Evolutionary conservation across 2,888 invertebrate genomes (phyloP), one percentile per base, ranked within the genome.

Genomic region (Ametastegia equiseti): DNA sequence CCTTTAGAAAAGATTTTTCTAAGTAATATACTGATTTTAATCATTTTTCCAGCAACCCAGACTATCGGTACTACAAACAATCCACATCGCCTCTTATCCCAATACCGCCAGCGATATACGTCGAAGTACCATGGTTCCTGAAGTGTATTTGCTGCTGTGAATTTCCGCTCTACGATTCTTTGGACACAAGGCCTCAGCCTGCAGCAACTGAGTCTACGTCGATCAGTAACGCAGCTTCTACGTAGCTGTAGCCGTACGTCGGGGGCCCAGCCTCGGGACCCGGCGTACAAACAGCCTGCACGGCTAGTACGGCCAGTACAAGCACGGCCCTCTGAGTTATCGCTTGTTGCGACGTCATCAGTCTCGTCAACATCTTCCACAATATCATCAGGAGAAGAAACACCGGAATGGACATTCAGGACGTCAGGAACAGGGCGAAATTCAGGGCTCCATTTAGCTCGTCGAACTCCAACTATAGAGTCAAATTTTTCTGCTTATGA

Each of bases 61-160:
- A 97, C 88, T 98, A 98, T 92, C 94, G 96, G 84, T 95, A 95
- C 91, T 98, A 98, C 92, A 98, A 98, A 92, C 93, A 95, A 67
- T 96, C 96, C 2, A 98, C 98, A 69, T 98, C 98, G 82, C 97
- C 97, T 0, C 92, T 98, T 87, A 96, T 98, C 90, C 98, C 97
- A 5, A 95, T 98, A 82, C 98, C 98, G 9, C 97, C 97, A 0
- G 94, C 96, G 1, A 95, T 97, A 67, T 98, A 98, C 92, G 95
- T 95, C n/a, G 96, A 97, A 90, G 96, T 98, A 60, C 98, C 98
- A 0, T 93, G 94, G 88, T 96, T 96, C 84, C 92, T 98, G 73
- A 98, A 98, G 91, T 96, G 95, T 89, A 93, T 97, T 27, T 91
- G 97, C 69, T 98, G 98, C 92, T 98, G 97, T 89, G 98, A 98